Evolutionary conservation across 2,797 vertebrate genomes (phyloP).

Genomic region (Macrochelys suwanniensis): DNA sequence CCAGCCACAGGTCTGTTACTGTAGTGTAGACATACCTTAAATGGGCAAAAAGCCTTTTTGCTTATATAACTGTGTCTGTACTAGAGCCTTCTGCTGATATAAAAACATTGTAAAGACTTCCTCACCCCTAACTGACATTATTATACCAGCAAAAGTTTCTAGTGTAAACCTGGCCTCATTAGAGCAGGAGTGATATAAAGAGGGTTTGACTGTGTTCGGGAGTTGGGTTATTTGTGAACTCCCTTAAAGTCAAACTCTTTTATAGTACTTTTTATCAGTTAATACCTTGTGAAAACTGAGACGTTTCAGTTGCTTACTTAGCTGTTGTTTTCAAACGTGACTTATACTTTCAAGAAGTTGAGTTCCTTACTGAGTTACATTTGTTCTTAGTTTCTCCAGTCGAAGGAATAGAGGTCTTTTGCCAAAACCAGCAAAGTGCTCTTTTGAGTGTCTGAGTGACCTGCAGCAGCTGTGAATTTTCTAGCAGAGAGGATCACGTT

Average conservation of each 20-base stretch:
- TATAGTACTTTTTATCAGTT: neutral
- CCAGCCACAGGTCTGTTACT: neutral
- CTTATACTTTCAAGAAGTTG: slow-evolving; percentile 39
- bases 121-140: neutral
- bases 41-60: neutral
- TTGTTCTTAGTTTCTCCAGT: slow-evolving; percentile 47
- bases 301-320: slow-evolving; percentile 40
- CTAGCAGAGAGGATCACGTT: slow-evolving; percentile 44
- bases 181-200: neutral
- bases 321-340: slow-evolving; percentile 33
- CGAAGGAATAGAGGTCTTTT: slow-evolving; percentile 38
- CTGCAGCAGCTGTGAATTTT: slow-evolving; percentile 66
- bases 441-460: slow-evolving; percentile 53
- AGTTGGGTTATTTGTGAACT: slow-evolving; percentile 32
- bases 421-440: slow-evolving; percentile 51
- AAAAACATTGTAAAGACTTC: neutral
- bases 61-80: neutral
- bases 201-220: neutral
- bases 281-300: slow-evolving; percentile 23
- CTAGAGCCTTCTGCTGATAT: neutral
- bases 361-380: slow-evolving; percentile 43
- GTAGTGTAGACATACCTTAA: neutral
- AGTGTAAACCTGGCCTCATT: neutral
- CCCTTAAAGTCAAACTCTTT: slow-evolving; percentile 1
- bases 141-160: neutral